These are phyloP conservation scores for Ranitomeya imitator DNA, from an alignment of 2,113 vertebrate species.

Conservation along the genomic window DNA sequence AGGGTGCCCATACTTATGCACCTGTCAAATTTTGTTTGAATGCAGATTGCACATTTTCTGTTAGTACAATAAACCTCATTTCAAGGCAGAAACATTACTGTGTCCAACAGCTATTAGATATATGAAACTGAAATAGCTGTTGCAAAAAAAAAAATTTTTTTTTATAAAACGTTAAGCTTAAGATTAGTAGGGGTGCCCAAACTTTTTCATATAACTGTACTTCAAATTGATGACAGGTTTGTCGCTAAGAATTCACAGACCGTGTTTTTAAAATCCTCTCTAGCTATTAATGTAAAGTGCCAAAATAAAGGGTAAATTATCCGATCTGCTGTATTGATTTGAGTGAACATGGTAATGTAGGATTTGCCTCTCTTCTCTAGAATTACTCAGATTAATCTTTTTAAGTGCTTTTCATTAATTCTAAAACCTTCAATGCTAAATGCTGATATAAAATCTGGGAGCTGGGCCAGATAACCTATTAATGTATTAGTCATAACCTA, in stretches of 20 bases:
- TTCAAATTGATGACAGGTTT: neutral
- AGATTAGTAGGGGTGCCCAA: too few species aligned
- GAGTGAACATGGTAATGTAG: neutral
- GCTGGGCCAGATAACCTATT: conserved; percentile 35
- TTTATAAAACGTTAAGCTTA: too few species aligned
- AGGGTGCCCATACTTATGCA: too few species aligned
- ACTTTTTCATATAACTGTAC: too few species aligned
- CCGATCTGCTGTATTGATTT: conserved; percentile 12
- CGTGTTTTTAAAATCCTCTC: neutral
- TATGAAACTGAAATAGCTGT: too few species aligned
- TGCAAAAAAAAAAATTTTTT: too few species aligned
- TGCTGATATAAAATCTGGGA: conserved; percentile 32
- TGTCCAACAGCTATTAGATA: too few species aligned
- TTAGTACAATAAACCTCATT: too few species aligned
- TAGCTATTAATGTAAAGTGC: neutral
- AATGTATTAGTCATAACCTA: conserved; percentile 8
- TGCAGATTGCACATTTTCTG: too few species aligned
- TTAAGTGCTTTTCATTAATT: conserved; percentile 55
- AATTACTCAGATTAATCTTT: conserved; percentile 49
- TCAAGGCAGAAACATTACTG: too few species aligned
- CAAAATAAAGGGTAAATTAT: conserved; percentile 2
- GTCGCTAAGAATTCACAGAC: neutral
- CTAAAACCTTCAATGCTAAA: conserved; percentile 46
- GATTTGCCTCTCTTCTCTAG: conserved; percentile 30
- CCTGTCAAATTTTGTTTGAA: too few species aligned